Conservation (phyloP, 2,888 invertebrate genomes). For the Nomada hirtipes region DNA sequence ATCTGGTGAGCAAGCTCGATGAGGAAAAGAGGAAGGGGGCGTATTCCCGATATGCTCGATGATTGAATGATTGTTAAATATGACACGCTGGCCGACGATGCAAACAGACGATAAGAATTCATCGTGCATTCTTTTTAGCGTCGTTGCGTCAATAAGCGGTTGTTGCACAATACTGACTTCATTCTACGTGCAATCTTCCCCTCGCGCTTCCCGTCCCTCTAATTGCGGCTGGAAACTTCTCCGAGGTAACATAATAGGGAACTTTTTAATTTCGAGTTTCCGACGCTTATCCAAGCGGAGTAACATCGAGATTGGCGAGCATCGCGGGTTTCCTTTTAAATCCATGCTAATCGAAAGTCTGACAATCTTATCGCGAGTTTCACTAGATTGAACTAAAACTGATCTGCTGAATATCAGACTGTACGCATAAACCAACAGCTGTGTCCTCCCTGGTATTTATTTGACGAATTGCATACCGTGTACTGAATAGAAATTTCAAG, state of each 20-base stretch:
- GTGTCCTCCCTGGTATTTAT: too few relatives aligned
- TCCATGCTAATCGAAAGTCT: not conserved
- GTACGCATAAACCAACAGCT: too few relatives aligned
- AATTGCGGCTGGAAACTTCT: constrained; percentile 10
- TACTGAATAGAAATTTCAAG: too few relatives aligned
- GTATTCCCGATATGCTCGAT: not conserved
- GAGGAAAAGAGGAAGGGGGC: too few relatives aligned
- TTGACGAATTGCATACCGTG: too few relatives aligned
- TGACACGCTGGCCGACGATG: not conserved
- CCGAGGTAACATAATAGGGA: not conserved
- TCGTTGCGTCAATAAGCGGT: constrained; percentile 11
- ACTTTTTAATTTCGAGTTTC: not conserved
- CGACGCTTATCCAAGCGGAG: not conserved
- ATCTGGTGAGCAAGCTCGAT: too few relatives aligned
- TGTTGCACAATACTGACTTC: constrained; percentile 25
- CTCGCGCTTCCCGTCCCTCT: not conserved
- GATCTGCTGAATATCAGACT: too few relatives aligned
- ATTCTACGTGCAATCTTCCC: constrained; percentile 11
- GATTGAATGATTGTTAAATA: not conserved
- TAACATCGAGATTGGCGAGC: not conserved
- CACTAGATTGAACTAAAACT: too few relatives aligned
- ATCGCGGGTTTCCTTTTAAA: not conserved
- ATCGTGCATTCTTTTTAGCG: constrained; percentile 16
- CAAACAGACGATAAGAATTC: constrained; percentile 21
- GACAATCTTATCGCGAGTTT: too few relatives aligned